phyloP scores from a whole-genome alignment of 2,113 vertebrate genomes.

The Paramisgurnus dabryanus region DNA sequence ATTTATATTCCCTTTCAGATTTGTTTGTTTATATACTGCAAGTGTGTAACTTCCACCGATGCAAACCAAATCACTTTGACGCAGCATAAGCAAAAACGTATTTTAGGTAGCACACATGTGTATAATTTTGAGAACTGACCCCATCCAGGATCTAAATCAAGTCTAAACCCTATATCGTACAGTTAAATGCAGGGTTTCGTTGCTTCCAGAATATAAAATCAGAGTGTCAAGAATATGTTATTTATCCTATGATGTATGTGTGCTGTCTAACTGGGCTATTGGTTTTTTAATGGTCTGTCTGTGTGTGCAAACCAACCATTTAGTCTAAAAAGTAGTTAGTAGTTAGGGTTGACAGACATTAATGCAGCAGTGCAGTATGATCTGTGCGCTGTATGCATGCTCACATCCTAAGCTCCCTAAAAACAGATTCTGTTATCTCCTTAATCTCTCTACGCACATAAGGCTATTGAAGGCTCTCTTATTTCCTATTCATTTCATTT shows the following conservation, averaged over 20 bases:
- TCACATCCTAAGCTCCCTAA: background rate
- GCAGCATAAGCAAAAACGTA: no score
- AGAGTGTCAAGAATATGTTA: no score
- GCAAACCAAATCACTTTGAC: background rate
- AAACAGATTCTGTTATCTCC: background rate
- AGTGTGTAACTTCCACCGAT: background rate
- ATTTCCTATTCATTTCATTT: background rate
- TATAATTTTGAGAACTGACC: no score
- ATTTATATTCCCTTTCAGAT: constrained; percentile 22
- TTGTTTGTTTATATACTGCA: background rate
- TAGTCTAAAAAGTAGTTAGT: background rate
- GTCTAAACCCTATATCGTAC: no score
- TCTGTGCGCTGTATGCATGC: background rate
- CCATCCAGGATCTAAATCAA: no score
- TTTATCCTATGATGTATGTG: no score
- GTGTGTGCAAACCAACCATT: background rate
- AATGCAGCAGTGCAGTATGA: background rate
- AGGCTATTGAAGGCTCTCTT: background rate
- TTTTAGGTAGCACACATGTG: no score
- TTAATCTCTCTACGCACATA: background rate
- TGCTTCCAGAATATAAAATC: no score
- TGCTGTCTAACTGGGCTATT: no score
- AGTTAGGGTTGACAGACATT: background rate
- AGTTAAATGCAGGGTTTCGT: no score
- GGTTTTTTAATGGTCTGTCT: background rate